These are phyloP conservation scores for Mobula hypostoma DNA, from an alignment of 2,113 vertebrate genomes.

Conservation along the genomic window DNA sequence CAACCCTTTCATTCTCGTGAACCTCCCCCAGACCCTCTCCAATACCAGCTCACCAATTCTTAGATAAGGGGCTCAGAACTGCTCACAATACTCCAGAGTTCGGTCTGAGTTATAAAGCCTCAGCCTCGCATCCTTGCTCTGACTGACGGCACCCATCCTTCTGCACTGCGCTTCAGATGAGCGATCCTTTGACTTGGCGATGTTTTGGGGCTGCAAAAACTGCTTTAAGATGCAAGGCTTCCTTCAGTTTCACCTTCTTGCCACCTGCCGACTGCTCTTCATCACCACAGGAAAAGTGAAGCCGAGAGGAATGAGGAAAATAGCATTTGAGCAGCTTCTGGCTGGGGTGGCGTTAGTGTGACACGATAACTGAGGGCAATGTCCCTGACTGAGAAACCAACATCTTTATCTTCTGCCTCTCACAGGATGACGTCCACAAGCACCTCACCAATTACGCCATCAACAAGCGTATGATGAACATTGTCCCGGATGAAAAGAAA, in stretches of 20 bases:
- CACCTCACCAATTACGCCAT: conserved; percentile 87
- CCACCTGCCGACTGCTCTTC: not conserved
- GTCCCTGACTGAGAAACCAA: conserved; percentile 41
- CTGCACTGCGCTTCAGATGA: not conserved
- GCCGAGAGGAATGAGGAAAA: not conserved
- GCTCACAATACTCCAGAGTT: too few species aligned
- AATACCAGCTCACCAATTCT: too few species aligned
- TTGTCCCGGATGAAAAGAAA: conserved; percentile 56
- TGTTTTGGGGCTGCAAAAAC: not conserved
- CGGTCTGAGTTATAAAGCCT: too few species aligned
- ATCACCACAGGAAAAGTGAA: not conserved
- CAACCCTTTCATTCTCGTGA: too few species aligned
- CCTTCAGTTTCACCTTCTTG: not conserved
- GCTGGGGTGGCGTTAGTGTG: not conserved
- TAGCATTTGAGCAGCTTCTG: not conserved
- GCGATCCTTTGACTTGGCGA: not conserved
- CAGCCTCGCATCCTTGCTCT: too few species aligned
- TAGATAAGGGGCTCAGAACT: too few species aligned
- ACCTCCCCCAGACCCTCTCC: too few species aligned
- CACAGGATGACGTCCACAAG: conserved; percentile 72
- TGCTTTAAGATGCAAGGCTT: not conserved
- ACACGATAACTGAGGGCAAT: conserved; percentile 39
- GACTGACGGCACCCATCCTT: too few species aligned
- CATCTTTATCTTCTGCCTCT: conserved; percentile 45
- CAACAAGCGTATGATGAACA: conserved; percentile 76